Conservation (phyloP, 2,888 invertebrate genomes). For the Andrena hattorfiana region DNA sequence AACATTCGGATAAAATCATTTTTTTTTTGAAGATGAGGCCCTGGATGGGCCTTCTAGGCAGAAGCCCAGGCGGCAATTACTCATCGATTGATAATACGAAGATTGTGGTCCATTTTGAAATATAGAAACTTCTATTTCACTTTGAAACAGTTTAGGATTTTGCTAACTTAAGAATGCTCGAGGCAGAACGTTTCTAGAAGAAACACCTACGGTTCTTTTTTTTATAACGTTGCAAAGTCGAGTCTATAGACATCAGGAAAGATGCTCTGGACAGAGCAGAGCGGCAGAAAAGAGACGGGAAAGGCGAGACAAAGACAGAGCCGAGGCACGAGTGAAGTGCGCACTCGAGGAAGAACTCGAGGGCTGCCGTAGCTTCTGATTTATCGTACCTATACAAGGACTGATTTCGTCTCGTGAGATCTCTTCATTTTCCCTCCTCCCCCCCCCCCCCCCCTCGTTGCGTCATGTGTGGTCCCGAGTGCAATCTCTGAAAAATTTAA, state of each 20-base stretch:
- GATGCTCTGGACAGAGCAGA: conserved; percentile 10
- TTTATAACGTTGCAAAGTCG: neutral
- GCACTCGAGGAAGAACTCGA: conserved; percentile 77
- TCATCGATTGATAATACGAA: no score
- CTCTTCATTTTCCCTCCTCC: conserved; percentile 40
- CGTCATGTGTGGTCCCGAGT: conserved; percentile 66
- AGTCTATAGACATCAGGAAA: neutral
- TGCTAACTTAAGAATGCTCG: no score
- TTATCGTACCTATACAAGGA: conserved; percentile 74
- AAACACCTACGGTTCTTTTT: neutral
- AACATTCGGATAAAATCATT: no score
- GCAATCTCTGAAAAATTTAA: conserved; percentile 17
- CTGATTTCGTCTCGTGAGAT: conserved; percentile 68
- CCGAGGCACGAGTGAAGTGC: conserved; percentile 79
- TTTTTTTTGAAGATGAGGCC: no score
- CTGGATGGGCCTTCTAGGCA: no score
- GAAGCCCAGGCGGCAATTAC: no score
- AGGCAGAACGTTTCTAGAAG: no score
- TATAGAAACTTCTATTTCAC: no score
- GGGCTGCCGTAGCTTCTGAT: conserved; percentile 72
- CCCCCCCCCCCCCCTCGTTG: conserved; percentile 29
- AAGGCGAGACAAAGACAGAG: conserved; percentile 53
- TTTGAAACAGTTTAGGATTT: no score
- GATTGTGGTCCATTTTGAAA: no score
- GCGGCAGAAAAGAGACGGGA: conserved; percentile 21